phyloP scores from a whole-genome alignment of 1,140 invertebrate genomes.

The Heliothis virescens region DNA sequence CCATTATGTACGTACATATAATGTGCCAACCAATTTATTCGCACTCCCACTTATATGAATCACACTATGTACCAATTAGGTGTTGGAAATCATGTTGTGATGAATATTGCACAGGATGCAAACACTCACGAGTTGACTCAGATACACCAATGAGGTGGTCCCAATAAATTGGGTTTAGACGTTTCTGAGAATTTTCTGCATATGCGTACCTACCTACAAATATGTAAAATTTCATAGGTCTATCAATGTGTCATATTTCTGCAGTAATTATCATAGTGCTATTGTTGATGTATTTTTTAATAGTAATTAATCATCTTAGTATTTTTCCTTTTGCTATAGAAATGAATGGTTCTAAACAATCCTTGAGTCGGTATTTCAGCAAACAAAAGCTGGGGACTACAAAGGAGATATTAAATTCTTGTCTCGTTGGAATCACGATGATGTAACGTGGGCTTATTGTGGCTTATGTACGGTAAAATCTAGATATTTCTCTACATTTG shows the following conservation, averaged over 20 bases:
- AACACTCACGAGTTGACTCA: conserved; percentile 26
- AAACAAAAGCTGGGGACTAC: conserved; percentile 61
- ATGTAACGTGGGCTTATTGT: neutral
- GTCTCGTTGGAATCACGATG: conserved; percentile 72
- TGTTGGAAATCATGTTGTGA: conserved; percentile 5
- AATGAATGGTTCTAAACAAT: conserved; percentile 10
- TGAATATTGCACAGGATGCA: neutral
- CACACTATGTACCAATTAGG: conserved; percentile 30
- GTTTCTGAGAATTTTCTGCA: conserved; percentile 17
- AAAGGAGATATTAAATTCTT: conserved; percentile 77
- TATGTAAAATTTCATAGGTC: neutral
- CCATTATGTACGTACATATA: neutral
- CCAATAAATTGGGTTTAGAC: neutral
- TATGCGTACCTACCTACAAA: neutral
- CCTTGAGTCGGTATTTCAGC: conserved; percentile 8
- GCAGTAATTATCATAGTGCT: too few species aligned
- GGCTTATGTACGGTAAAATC: too few species aligned
- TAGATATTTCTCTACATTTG: too few species aligned
- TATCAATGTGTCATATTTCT: neutral
- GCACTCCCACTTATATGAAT: conserved; percentile 25
- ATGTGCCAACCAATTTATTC: conserved; percentile 4
- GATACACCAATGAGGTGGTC: too few species aligned
- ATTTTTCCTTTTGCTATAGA: neutral
- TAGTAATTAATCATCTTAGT: neutral
- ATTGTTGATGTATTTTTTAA: too few species aligned